Base-by-base conservation (phyloP, 1,140 invertebrate species). In the Pomacea maculata region DNA sequence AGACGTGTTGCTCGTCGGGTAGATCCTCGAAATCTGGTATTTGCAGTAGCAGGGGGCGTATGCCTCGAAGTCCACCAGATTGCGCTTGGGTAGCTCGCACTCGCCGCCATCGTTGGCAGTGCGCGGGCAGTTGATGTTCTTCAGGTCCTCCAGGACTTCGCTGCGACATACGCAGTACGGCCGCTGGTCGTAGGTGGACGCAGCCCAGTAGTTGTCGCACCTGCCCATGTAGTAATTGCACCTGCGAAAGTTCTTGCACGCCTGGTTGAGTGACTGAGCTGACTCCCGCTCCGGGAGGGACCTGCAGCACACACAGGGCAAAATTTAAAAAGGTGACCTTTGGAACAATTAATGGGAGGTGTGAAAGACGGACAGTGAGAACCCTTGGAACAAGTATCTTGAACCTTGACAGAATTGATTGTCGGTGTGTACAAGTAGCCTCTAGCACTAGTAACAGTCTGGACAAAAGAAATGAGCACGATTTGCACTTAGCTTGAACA, bases 221-320 rank as follows among this genome's bases (percentile, higher is more conserved):
- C 55, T 70, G 19, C 61, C 19, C 77, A 79, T 79, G 77, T 54
- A 34, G 77, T 79, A 79, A 45, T 79, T 79, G 45, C 77, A 79
- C 68, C 71, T 9, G 6, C 54, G 65, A 54, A 79, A 79, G 1
- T 79, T 70, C 63, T 45, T 67, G 68, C 77, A 79, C 54, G 77
- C 77, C 45, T 12, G 65, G 15, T 57, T 70, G 14, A 65, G 52
- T 29, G 77, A 67, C 2, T 68, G n/a, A 7, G 54, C 64, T 8
- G 72, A 21, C 34, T 34, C 55, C 21, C 1, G 72, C 34, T 34
- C 55, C 21, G 72, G 72, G n/a, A 74, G 52, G 9, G 21, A 19
- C 14, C 72, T 74, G 72, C 17, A 2, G 19, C 21, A 34, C 21
- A n/a, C 1, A 71, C 1, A 71, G 10, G n/a, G 17, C 64, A 65